Conservation (phyloP, 2,888 invertebrate species). For the Drosophila yooni region DNA sequence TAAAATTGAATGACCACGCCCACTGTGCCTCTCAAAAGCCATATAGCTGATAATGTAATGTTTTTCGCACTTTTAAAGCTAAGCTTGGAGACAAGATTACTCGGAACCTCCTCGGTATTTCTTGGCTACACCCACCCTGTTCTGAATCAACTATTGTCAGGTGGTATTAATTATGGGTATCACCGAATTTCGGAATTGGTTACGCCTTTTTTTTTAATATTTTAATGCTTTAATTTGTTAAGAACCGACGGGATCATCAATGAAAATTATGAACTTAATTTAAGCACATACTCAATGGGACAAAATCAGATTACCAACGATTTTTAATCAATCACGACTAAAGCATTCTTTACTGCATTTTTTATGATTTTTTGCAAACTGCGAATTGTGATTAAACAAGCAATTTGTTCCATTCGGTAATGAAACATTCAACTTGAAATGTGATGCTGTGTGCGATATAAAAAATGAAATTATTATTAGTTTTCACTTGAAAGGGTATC, state of each 20-base stretch:
- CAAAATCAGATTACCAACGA: neutral
- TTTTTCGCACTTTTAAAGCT: no score
- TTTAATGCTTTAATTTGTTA: no score
- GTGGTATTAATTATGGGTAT: neutral
- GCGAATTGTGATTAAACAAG: neutral
- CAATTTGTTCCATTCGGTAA: neutral
- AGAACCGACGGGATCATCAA: neutral
- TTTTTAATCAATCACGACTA: neutral
- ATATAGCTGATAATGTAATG: no score
- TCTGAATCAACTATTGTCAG: neutral
- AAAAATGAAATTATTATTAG: constrained; percentile 28
- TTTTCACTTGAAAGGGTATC: constrained; percentile 18
- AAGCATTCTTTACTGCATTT: neutral
- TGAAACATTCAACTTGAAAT: constrained; percentile 10
- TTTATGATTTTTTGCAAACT: neutral
- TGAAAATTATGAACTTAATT: neutral
- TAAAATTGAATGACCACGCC: no score
- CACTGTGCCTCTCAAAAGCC: no score
- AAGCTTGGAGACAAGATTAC: neutral
- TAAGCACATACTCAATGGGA: neutral
- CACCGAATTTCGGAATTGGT: accelerated
- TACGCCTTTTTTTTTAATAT: neutral
- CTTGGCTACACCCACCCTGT: neutral
- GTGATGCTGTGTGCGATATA: neutral
- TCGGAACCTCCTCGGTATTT: neutral